Evolutionary conservation across 2,113 vertebrate genomes (phyloP).

Genomic region (Nettapus auritus): DNA sequence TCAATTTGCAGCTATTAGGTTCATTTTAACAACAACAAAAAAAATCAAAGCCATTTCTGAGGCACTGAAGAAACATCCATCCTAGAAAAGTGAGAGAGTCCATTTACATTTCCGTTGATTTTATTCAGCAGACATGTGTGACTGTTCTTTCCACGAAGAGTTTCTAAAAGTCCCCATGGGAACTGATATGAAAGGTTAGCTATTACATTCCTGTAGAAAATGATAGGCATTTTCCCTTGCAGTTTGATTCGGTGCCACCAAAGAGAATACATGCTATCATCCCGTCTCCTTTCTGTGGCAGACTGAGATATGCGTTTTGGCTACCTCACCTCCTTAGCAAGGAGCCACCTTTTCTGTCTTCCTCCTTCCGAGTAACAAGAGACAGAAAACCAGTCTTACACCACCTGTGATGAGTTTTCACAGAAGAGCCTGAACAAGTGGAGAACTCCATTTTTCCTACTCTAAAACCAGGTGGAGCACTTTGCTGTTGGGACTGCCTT

Average conservation of each 20-base stretch:
- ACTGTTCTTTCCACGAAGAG: slow-evolving; percentile 16
- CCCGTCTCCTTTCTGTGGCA: background rate
- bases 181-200: slow-evolving; percentile 26
- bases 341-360: background rate
- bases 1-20: background rate
- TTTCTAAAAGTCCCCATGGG: slow-evolving; percentile 21
- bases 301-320: background rate
- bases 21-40: background rate
- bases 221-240: background rate
- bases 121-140: background rate
- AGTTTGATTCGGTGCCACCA: background rate
- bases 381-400: background rate
- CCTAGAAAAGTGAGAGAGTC: background rate
- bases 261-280: background rate
- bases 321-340: background rate
- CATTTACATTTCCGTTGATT: slow-evolving; percentile 7
- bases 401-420: background rate
- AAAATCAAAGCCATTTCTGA: background rate
- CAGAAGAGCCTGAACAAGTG: background rate
- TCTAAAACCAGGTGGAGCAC: background rate
- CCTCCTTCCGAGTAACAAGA: background rate
- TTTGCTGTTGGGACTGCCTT: background rate
- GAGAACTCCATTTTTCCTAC: background rate
- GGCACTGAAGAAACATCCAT: background rate
- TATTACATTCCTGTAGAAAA: background rate